phyloP scores from a whole-genome alignment of 1,140 invertebrate species.

The Eufriesea mexicana region DNA sequence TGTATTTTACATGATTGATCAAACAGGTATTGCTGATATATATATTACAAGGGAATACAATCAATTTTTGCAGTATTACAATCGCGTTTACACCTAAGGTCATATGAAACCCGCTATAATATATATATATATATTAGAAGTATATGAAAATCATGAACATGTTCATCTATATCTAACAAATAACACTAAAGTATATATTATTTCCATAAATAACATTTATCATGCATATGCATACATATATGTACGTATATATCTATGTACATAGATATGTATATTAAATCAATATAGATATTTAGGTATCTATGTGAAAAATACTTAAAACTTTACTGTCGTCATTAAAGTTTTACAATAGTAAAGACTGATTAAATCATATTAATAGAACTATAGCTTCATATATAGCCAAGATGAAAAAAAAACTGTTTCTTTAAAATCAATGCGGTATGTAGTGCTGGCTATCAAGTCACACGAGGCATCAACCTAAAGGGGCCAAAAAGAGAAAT shows the following conservation, averaged over 20 bases:
- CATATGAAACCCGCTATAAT: too few species aligned
- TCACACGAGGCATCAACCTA: background rate
- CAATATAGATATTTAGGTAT: background rate
- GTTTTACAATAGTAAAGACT: background rate
- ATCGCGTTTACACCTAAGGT: too few species aligned
- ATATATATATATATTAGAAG: too few species aligned
- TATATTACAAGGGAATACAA: too few species aligned
- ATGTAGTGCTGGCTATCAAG: background rate
- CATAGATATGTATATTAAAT: too few species aligned
- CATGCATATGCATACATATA: background rate
- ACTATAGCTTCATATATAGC: too few species aligned
- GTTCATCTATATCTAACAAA: too few species aligned
- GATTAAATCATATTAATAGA: background rate
- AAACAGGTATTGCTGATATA: too few species aligned
- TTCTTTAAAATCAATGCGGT: background rate
- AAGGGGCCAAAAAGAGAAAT: background rate
- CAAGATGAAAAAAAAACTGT: background rate
- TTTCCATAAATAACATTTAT: background rate
- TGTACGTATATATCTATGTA: background rate
- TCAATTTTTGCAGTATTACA: too few species aligned
- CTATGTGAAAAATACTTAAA: background rate
- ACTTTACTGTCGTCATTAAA: background rate
- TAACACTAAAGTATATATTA: too few species aligned
- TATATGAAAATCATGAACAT: too few species aligned
- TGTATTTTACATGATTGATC: background rate